A percentile compares a stretch with the other conserved stretches of the same genome.
Conservation (phyloP, 2,888 invertebrate species). For the Pachymerium ferrugineum region DNA sequence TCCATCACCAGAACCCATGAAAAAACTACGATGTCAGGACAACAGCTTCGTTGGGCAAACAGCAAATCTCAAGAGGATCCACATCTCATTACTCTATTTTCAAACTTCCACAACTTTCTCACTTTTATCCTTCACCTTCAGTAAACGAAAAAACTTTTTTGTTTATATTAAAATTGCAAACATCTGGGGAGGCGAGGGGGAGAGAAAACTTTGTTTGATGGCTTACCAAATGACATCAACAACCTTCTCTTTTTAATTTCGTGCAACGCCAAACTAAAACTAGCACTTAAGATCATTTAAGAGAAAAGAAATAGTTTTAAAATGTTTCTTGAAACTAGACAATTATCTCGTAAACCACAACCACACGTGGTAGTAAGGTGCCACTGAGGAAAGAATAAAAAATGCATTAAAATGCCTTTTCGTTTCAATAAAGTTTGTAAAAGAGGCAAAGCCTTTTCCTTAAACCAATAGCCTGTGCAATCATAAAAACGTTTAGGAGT, state of each 20-base stretch:
- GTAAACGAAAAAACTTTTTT: too few species aligned
- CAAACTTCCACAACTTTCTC: neutral
- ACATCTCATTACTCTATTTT: neutral
- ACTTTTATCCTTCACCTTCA: too few species aligned
- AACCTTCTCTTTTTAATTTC: too few species aligned
- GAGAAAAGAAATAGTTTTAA: neutral
- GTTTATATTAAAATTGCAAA: too few species aligned
- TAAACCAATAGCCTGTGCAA: constrained; percentile 1
- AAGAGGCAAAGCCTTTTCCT: neutral
- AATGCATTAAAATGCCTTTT: neutral
- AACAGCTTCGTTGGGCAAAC: neutral
- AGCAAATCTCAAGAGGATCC: neutral
- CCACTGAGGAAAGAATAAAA: neutral
- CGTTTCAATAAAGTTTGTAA: neutral
- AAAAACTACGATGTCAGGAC: neutral
- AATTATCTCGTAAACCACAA: neutral
- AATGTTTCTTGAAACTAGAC: neutral
- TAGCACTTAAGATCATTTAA: too few species aligned
- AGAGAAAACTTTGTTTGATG: too few species aligned
- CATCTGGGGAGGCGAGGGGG: too few species aligned
- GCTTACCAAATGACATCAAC: too few species aligned
- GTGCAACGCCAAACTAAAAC: too few species aligned
- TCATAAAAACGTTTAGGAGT: neutral
- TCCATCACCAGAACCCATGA: neutral
- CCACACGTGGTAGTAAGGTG: neutral